Evolutionary conservation across 2,797 vertebrate genomes (phyloP), one percentile per base, ranked within the genome.

Genomic region (Cuculus canorus): DNA sequence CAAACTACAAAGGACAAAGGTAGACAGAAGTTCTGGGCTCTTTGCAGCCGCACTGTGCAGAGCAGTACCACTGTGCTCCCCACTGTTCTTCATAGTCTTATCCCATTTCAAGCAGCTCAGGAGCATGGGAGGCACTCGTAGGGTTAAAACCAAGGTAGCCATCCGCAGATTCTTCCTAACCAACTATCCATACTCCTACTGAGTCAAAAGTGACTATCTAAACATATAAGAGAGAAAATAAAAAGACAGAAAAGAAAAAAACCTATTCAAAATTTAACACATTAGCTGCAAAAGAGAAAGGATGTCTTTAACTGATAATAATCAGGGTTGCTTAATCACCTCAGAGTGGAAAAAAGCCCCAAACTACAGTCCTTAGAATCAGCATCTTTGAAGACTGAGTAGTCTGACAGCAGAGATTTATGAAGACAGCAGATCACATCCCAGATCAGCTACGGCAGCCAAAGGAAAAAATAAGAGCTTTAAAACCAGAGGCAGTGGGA

Each of bases 401-500:
- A 64, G 94, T 50, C 12, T 1, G 2, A 39, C 12, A 75, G 7
- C 2, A 6, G 1, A 4, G 56, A 81, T 89, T 92, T 92, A 92
- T 78, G 79, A 81, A 87, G 84, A 93, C 27, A 80, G 39, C 17
- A 93, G 32, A 85, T 72, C 82, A 64, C 0, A 0, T 72, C 79
- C 50, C 82, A 81, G 47, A 87, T 87, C 78, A 82, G 60, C 60
- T 70, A 73, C 32, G 72, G 70, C 47, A 95, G 75, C 45, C 64
- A 82, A 93, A 88, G 53, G 15, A 68, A 79, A 82, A 84, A 94
- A 78, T 47, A 92, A 78, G 52, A 39, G 54, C 92, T 93, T 91
- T 90, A 81, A 91, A 95, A 91, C 45, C 76, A 96, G 84, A 92
- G 65, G 65, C 65, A 88, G 43, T 24, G 50, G 76, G 39, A 89